Conservation (phyloP, 2,797 vertebrate species). For the Chelmon rostratus region DNA sequence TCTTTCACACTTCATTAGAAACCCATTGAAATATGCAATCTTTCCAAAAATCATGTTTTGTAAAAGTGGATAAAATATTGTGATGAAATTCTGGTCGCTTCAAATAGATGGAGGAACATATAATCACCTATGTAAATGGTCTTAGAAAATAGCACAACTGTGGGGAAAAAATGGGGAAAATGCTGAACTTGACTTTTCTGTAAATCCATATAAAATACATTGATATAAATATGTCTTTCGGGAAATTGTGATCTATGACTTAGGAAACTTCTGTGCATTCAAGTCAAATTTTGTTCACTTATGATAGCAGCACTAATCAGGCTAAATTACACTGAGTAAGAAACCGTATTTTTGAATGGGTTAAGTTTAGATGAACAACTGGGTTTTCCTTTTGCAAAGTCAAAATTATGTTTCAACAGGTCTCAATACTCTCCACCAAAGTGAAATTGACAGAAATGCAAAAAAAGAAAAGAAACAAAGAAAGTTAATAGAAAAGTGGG, state of each 20-base stretch:
- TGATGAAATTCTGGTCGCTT: slow-evolving; percentile 70
- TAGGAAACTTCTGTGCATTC: slow-evolving; percentile 32
- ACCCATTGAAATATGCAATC: slow-evolving; percentile 64
- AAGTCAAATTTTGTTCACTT: slow-evolving; percentile 28
- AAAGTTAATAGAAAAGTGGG: slow-evolving; percentile 13
- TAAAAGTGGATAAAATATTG: slow-evolving; percentile 61
- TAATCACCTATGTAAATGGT: slow-evolving; percentile 38
- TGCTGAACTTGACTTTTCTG: slow-evolving; percentile 34
- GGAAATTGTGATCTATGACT: slow-evolving; percentile 35
- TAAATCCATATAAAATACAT: slow-evolving; percentile 64
- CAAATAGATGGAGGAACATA: slow-evolving; percentile 51
- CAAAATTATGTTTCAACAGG: slow-evolving; percentile 3
- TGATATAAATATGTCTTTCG: slow-evolving; percentile 61
- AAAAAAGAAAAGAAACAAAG: slow-evolving; percentile 14
- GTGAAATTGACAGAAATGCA: slow-evolving; percentile 24
- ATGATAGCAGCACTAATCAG: slow-evolving; percentile 1
- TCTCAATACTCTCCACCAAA: slow-evolving; percentile 18
- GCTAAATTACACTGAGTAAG: slow-evolving; percentile 2
- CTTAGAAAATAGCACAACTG: slow-evolving; percentile 36
- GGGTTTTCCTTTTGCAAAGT: slow-evolving; percentile 13
- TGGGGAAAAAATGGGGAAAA: slow-evolving; percentile 30
- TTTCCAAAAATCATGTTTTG: slow-evolving; percentile 60
- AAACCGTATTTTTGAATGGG: slow-evolving; percentile 25
- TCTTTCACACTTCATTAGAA: slow-evolving; percentile 63
- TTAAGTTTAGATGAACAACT: slow-evolving; percentile 2